Evolutionary conservation across 2,888 invertebrate species (phyloP).

Genomic region (Crocallis elinguaria): DNA sequence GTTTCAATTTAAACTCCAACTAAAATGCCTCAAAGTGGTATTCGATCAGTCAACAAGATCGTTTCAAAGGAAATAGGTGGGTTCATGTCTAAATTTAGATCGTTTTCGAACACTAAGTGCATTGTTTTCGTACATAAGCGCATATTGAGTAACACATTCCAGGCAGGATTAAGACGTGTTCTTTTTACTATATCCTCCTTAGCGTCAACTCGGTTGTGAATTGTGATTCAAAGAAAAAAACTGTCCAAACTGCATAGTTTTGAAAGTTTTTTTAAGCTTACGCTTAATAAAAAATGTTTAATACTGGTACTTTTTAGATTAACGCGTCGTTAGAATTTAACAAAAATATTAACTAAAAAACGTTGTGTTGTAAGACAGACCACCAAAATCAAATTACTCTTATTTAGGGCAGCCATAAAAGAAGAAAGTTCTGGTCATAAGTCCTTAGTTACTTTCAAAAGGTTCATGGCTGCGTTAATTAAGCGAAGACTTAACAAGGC

Average conservation of each 20-base stretch:
- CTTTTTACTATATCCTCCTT: neutral
- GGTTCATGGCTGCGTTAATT: constrained; percentile 17
- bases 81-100: constrained; percentile 40
- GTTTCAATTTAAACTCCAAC: constrained; percentile 1
- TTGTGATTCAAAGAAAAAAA: neutral
- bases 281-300: too few relatives aligned
- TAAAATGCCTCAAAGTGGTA: constrained; percentile 21
- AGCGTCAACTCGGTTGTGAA: neutral
- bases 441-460: constrained; percentile 4
- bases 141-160: constrained; percentile 15
- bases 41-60: constrained; percentile 37
- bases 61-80: constrained; percentile 37
- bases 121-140: constrained; percentile 29
- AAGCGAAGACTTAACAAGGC: constrained; percentile 7
- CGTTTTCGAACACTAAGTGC: constrained; percentile 27
- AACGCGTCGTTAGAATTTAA: too few relatives aligned
- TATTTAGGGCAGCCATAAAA: neutral
- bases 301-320: too few relatives aligned
- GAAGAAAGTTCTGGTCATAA: neutral
- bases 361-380: too few relatives aligned
- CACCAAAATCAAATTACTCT: too few relatives aligned
- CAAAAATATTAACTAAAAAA: too few relatives aligned
- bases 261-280: too few relatives aligned
- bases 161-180: neutral
- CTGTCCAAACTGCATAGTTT: too few relatives aligned